These are phyloP conservation scores for Intellagama lesueurii DNA, from an alignment of 2,797 vertebrate genomes.

Conservation along the genomic window DNA sequence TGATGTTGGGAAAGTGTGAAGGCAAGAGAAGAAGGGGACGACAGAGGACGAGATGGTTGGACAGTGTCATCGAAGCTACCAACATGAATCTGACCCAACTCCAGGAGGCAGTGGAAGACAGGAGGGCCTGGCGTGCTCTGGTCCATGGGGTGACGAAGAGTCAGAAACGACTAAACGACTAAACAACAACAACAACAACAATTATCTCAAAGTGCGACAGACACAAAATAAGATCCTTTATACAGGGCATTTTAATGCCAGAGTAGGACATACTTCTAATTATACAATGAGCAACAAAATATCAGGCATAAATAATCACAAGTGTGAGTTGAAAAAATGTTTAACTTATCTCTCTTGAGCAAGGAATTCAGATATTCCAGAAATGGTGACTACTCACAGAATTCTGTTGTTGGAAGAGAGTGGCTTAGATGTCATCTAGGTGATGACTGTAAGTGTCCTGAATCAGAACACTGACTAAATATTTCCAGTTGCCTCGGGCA, in stretches of 20 bases:
- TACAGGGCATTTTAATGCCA: background rate
- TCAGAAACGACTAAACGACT: too few species aligned
- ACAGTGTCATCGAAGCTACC: too few species aligned
- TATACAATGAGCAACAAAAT: background rate
- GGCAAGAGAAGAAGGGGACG: too few species aligned
- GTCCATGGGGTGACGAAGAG: too few species aligned
- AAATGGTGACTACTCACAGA: rapidly evolving
- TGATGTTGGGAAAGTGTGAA: too few species aligned
- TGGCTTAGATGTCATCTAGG: background rate
- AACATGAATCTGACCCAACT: too few species aligned
- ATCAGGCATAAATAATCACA: background rate
- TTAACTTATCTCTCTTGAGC: background rate
- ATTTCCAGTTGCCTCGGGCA: background rate
- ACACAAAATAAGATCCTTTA: conserved; percentile 5
- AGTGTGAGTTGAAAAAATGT: background rate
- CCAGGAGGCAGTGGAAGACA: too few species aligned
- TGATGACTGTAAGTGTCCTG: too few species aligned
- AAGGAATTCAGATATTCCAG: rapidly evolving
- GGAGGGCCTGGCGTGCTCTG: too few species aligned
- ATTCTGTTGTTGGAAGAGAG: background rate
- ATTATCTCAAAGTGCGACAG: background rate
- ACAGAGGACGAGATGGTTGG: too few species aligned
- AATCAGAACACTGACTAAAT: background rate
- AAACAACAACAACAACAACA: too few species aligned
- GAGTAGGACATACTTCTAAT: background rate